These are phyloP conservation scores for Hirtodrosophila cameraria DNA, from an alignment of 2,888 invertebrate genomes.

Conservation along the genomic window DNA sequence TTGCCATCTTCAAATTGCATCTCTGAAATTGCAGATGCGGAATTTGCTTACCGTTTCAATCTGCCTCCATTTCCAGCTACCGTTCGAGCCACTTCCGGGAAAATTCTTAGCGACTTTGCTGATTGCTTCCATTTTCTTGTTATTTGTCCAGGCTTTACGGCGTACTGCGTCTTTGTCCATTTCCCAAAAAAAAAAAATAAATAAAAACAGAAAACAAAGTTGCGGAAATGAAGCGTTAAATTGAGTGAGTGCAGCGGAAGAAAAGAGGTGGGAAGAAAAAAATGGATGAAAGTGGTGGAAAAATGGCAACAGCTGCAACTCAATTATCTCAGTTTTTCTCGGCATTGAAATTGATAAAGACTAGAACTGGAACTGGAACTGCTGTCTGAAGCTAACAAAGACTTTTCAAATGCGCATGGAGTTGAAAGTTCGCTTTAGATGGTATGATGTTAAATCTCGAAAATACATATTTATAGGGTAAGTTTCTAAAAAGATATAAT, in stretches of 20 bases:
- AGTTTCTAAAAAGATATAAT: no score
- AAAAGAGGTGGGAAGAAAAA: neutral
- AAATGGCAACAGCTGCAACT: conserved; percentile 32
- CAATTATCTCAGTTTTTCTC: no score
- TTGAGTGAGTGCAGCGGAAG: conserved; percentile 44
- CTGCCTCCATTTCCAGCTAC: conserved; percentile 12
- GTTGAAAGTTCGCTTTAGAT: no score
- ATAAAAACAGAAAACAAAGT: conserved; percentile 18
- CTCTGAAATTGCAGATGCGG: conserved; percentile 1
- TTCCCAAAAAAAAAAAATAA: conserved; percentile 12
- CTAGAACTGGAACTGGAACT: no score
- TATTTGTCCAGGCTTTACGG: conserved; percentile 25
- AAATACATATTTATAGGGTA: no score
- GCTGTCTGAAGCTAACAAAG: conserved; percentile 12
- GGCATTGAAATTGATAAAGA: conserved; percentile 14
- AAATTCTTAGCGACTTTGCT: conserved; percentile 9
- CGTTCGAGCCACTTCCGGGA: conserved; percentile 10
- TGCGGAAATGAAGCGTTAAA: conserved; percentile 68
- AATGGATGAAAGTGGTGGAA: neutral
- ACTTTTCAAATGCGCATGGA: no score
- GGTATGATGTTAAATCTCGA: no score
- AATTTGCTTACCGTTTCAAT: conserved; percentile 15
- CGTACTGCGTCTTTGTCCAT: conserved; percentile 31
- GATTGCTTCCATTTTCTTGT: conserved; percentile 33
- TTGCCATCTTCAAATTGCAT: no score